Base-by-base conservation (phyloP, 1,140 invertebrate genomes). In the Hypothenemus hampei region DNA sequence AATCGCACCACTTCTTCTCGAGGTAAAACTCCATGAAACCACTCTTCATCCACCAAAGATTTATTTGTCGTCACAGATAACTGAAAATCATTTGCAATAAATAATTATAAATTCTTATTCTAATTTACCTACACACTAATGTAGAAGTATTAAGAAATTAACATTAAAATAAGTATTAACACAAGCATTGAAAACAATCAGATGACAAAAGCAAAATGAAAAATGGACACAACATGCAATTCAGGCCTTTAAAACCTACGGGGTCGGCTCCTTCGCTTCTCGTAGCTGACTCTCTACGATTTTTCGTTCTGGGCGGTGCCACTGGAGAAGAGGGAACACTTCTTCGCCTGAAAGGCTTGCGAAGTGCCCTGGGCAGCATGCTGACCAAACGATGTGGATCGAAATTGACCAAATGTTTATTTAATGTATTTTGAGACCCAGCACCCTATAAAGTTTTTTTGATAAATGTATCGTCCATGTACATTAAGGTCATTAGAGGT, bases 21-120 rank as follows among this genome's bases (percentile, higher is more conserved):
- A 0, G 95, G 95, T 23, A 98, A 68, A 2, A 97, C 93, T 4
- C 95, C 95, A 70, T 98, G 95, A 73, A 97, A 98, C 94, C 94
- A 98, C 71, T 94, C 91, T 72, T 95, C 90, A 57, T 94, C 90
- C 47, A 87, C 84, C 13, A 92, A 71, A 19, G 81, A 77, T 33
- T 81, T 74, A 67, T 77, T 76, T 21, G 73, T 72, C 29, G 67
- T 72, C 43, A 69, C 22, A 3, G 66, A 57, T 15, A 71, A 66
- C 69, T 71, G 58, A 16, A 53, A 61, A 31, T 8, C 26, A 1
- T 31, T 31, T 13, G 3, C 3, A 31, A 29, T 1, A 13, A 31
- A 31, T 11, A 8, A 3, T 31, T 31, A 31, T 13, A 13, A 11
- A 11, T 31, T 31, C 10, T 11, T 1, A 31, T 31, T 31, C 26